Conservation (phyloP, 2,888 invertebrate species). For the Hypomecis punctinalis region DNA sequence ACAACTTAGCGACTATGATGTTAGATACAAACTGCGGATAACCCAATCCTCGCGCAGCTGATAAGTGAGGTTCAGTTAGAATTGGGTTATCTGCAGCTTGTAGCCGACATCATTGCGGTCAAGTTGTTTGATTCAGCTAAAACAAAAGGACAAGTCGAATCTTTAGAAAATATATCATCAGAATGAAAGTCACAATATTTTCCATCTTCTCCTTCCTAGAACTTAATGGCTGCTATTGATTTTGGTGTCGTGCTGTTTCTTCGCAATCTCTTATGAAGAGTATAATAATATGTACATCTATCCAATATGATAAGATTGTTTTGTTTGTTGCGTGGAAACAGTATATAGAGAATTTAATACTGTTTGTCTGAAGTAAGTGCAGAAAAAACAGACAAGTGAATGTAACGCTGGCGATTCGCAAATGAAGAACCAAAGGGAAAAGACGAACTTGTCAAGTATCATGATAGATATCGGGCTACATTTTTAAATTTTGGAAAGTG, state of each 20-base stretch:
- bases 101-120: no score
- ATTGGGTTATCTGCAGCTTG: no score
- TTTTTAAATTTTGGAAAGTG: no score
- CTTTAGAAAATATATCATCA: background rate
- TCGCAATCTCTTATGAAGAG: conserved; percentile 8
- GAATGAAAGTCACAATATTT: background rate
- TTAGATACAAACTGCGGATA: no score
- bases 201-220: conserved; percentile 13
- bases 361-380: conserved; percentile 11
- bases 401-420: background rate
- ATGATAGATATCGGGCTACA: no score
- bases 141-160: no score
- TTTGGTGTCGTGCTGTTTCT: conserved; percentile 23
- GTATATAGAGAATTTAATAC: conserved; percentile 18
- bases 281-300: no score
- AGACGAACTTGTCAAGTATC: no score
- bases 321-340: conserved; percentile 18
- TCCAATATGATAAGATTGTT: background rate
- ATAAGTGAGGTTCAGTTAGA: no score
- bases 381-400: background rate
- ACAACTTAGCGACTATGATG: no score
- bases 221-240: conserved; percentile 26
- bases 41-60: no score
- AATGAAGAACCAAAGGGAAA: background rate
- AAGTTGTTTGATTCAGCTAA: no score